phyloP scores from a whole-genome alignment of 2,113 vertebrate species.

The Pterocles gutturalis region DNA sequence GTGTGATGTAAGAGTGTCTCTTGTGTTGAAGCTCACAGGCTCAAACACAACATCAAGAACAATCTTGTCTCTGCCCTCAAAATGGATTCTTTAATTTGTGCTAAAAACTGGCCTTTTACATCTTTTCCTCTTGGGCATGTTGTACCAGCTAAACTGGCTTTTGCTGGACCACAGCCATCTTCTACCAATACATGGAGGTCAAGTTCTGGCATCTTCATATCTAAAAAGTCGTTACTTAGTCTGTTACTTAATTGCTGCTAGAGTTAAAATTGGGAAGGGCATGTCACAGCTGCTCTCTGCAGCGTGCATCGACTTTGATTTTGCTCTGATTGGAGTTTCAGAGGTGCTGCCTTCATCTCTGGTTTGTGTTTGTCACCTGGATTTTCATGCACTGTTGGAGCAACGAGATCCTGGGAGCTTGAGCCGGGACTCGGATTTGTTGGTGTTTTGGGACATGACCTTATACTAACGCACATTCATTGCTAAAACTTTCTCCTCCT shows the following conservation, averaged over 20 bases:
- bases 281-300: background rate
- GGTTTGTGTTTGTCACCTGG: background rate
- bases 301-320: rapidly evolving
- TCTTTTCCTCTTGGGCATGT: too few species aligned
- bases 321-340: background rate
- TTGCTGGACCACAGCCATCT: too few species aligned
- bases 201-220: too few species aligned
- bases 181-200: too few species aligned
- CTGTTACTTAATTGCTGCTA: background rate
- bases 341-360: background rate
- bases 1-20: too few species aligned
- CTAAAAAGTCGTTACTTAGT: too few species aligned
- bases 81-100: too few species aligned
- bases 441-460: background rate
- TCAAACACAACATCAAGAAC: too few species aligned
- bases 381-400: background rate
- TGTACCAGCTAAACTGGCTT: too few species aligned
- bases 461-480: background rate
- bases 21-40: too few species aligned
- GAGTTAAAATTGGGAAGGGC: background rate
- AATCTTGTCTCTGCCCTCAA: too few species aligned
- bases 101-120: too few species aligned
- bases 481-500: background rate
- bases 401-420: background rate
- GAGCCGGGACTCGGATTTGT: background rate